Evolutionary conservation across 2,113 vertebrate species (phyloP).

Genomic region (Daubentonia madagascariensis): DNA sequence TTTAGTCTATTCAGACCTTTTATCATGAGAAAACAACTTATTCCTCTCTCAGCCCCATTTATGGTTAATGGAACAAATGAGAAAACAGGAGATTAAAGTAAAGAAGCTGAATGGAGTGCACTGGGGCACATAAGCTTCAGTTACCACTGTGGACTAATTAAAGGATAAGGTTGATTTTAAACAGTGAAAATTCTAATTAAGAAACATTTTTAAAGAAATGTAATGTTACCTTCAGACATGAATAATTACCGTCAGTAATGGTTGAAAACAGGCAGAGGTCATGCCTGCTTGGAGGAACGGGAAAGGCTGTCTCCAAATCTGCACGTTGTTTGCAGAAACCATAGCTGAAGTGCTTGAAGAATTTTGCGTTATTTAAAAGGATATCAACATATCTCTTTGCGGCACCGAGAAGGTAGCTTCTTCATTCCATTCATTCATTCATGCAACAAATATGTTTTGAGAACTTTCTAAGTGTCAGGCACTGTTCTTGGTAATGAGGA

Average conservation of each 20-base stretch:
- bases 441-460: background rate
- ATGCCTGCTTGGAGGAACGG: background rate
- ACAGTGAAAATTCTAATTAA: background rate
- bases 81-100: background rate
- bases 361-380: background rate
- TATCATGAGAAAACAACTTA: constrained; percentile 34
- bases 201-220: constrained; percentile 6
- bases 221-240: background rate
- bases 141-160: constrained; percentile 9
- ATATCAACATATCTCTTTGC: background rate
- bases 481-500: background rate
- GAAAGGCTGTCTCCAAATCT: background rate
- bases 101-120: background rate
- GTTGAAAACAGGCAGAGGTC: background rate
- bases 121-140: background rate
- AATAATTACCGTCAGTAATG: background rate
- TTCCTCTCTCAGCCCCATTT: constrained; percentile 19
- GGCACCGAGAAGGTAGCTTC: background rate
- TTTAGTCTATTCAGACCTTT: constrained; percentile 59
- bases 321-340: background rate
- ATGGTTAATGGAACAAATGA: constrained; percentile 26
- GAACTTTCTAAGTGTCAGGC: background rate
- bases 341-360: background rate
- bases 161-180: background rate
- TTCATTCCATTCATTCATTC: background rate